A percentile compares a stretch with the other conserved stretches of the same genome.
Conservation (phyloP, 2,797 vertebrate genomes). For the Enteromius unitaeniatus region DNA sequence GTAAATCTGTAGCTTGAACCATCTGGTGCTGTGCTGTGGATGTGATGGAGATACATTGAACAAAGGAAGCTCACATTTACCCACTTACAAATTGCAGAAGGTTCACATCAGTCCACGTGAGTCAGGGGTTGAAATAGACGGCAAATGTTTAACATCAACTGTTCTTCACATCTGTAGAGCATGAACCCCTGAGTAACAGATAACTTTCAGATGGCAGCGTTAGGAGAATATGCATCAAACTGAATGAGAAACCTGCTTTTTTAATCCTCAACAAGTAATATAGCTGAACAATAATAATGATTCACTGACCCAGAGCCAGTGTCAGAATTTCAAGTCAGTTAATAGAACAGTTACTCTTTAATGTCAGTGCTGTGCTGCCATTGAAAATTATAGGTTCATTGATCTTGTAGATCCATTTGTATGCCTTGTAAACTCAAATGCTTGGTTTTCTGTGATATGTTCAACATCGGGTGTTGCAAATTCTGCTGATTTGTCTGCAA, state of each 20-base stretch:
- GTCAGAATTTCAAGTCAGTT: neutral
- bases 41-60: neutral
- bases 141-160: neutral
- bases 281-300: neutral
- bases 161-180: conserved; percentile 7
- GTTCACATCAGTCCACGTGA: conserved; percentile 31
- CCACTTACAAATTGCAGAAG: neutral
- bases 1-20: conserved; percentile 11
- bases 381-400: neutral
- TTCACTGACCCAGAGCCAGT: neutral
- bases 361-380: neutral
- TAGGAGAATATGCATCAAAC: neutral
- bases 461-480: neutral
- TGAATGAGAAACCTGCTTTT: conserved; percentile 1
- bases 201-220: conserved; percentile 5
- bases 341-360: neutral
- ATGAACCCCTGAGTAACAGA: neutral
- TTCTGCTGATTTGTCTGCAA: neutral
- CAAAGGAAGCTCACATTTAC: conserved; percentile 11
- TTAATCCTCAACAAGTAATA: neutral
- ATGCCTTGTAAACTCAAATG: neutral
- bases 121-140: neutral
- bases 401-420: conserved; percentile 10
- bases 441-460: conserved; percentile 20
- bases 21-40: conserved; percentile 10